Conservation (phyloP, 1,140 invertebrate genomes). For the Philotrypesis tridentata region DNA sequence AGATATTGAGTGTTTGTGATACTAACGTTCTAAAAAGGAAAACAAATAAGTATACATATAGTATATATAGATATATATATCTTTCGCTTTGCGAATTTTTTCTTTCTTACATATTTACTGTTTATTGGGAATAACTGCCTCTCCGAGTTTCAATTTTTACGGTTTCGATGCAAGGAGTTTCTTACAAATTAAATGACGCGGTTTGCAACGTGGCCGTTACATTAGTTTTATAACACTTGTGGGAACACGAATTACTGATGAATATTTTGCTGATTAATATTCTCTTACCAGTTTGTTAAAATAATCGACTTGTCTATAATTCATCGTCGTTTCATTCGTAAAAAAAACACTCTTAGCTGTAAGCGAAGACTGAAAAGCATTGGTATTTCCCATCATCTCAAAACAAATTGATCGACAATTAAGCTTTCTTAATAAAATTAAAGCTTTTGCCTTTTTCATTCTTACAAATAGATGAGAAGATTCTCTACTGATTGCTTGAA, state of each 20-base stretch:
- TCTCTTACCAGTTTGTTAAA: background rate
- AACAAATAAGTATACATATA: slow-evolving; percentile 26
- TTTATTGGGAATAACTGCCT: slow-evolving; percentile 31
- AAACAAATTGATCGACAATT: background rate
- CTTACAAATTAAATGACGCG: background rate
- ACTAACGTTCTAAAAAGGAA: slow-evolving; percentile 45
- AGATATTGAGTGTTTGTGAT: slow-evolving; percentile 46
- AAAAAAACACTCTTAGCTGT: background rate
- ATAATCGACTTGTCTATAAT: background rate
- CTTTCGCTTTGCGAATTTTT: slow-evolving; percentile 34
- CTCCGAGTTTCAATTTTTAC: slow-evolving; percentile 25
- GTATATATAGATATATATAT: slow-evolving; percentile 21
- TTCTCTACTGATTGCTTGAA: background rate
- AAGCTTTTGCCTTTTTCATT: background rate
- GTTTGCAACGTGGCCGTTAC: background rate
- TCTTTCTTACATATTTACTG: slow-evolving; percentile 23
- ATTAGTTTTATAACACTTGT: background rate
- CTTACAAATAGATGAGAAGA: background rate
- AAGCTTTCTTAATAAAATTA: background rate
- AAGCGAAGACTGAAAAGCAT: slow-evolving; percentile 2
- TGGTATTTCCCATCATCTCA: background rate
- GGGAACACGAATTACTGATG: background rate
- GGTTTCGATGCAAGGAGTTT: background rate
- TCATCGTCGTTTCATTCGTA: background rate
- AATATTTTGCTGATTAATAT: slow-evolving; percentile 7